Evolutionary conservation across 2,113 vertebrate genomes (phyloP), one percentile per base, ranked within the genome.

Genomic region (Tachuris rubrigastra): DNA sequence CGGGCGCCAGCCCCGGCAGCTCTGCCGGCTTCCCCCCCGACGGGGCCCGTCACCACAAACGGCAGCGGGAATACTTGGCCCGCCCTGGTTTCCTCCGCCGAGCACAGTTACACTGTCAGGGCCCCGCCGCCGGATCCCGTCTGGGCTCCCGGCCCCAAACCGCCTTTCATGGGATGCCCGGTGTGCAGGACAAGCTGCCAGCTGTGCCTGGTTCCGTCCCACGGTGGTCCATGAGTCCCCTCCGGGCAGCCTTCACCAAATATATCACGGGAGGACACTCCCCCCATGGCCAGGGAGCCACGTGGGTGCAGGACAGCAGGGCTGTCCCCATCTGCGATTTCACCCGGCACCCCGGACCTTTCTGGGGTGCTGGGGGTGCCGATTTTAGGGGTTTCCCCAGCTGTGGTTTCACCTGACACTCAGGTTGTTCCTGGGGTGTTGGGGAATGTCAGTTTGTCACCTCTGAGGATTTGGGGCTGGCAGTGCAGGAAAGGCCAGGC

Each of bases 71-170:
- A 85, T 74, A 67, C 60, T 92, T 88, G 78, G 68, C 85, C 63
- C 0, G 2, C n/a, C 13, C 37, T 0, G 0, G 39, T 71, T 93
- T 93, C 91, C 93, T 93, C 59, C 33, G 2, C 8, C 0, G 58
- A 94, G 62, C 89, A 47, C 55, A 63, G 42, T 96, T 91, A 37
- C 0, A 0, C 80, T 77, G 2, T 91, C 52, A 39, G 58, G 67
- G 87, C 5, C 2, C 41, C 0, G 18, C 75, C 6, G 3, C 44
- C 7, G 1, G 60, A 79, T 42, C 52, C 55, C 0, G 1, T 39
- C 73, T 65, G 52, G 73, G 42, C 41, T 93, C n/a, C 53, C 0
- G 0, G 78, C 86, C 79, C 85, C 73, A 52, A 21, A 11, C 75
- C 1, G 50, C 90, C 90, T 89, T 91, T 86, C 76, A 52, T 89